Base-by-base conservation (phyloP, 2,888 invertebrate genomes). In the Melinaea marsaeus region DNA sequence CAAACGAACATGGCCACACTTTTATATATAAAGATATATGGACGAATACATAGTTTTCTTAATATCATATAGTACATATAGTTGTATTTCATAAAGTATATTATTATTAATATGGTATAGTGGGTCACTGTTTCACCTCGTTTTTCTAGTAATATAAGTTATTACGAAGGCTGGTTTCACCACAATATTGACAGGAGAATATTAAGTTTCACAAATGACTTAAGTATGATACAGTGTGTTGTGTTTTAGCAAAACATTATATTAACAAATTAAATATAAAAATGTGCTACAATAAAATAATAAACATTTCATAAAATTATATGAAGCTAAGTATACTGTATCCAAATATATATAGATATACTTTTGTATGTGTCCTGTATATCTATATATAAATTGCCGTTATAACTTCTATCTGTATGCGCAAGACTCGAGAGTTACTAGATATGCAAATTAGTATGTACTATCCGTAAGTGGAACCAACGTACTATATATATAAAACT, bases 361-460 rank as follows among this genome's bases (percentile, higher is more conserved):
- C 1, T 22, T 22, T 22, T 1, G 22, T 22, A 22, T 22, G 22
- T 22, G 22, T 22, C 22, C 22, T 22, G 22, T 22, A 22, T 22
- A 22, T 22, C 22, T 22, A 22, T 22, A 22, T 76, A 72, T 62
- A 77, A 75, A 75, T 74, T 64, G 66, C 63, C 66, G 69, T 68
- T 71, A 71, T 47, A 65, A 66, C 67, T 78, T 78, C 74, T 61
- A 70, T 55, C 65, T 65, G 65, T 63, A 62, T 51, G 56, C 46
- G 57, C 62, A 57, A 51, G 46, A 32, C 61, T 51, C 61, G 59
- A 66, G 66, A 69, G 65, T 56, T 7, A 32, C 51, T 22, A 33
- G 34, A n/a, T 32, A 55, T 60, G 55, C 58, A 56, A 60, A 32
- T 57, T 62, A 63, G 61, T 48, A 32, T 32, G 32, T 4, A 51